These are phyloP conservation scores for Chondrilla cf. caribensis DNA, from an alignment of 37 sponge, comb jelly and placozoan genomes.

Conservation along the genomic window DNA sequence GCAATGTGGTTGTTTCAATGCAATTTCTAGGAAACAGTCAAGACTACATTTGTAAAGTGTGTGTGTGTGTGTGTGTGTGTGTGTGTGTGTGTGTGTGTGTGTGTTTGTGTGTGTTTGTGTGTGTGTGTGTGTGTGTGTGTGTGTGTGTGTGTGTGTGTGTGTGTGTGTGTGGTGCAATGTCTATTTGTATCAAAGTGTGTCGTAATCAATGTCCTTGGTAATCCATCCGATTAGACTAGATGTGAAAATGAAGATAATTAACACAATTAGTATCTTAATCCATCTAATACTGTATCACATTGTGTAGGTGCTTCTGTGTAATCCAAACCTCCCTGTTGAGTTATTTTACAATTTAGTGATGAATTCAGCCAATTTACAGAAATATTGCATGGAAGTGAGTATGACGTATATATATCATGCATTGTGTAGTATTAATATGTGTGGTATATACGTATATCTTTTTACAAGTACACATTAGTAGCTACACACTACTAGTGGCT, in stretches of 20 bases:
- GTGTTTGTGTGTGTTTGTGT: not conserved
- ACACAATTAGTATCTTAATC: too few relatives aligned
- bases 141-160: conserved; percentile 25
- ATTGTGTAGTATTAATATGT: too few relatives aligned
- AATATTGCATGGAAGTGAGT: conserved; percentile 4
- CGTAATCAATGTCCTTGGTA: not conserved
- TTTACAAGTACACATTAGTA: too few relatives aligned
- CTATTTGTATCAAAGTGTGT: not conserved
- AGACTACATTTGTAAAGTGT: conserved; percentile 37
- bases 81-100: conserved; percentile 18
- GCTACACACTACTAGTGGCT: too few relatives aligned
- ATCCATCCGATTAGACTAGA: too few relatives aligned
- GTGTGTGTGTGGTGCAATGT: not conserved
- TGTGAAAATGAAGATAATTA: too few relatives aligned
- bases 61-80: conserved; percentile 18
- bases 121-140: conserved; percentile 13
- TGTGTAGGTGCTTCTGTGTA: not conserved
- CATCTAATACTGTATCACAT: too few relatives aligned
- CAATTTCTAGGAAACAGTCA: conserved; percentile 24
- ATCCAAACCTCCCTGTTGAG: not conserved
- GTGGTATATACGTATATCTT: too few relatives aligned
- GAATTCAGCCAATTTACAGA: not conserved
- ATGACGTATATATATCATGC: too few relatives aligned
- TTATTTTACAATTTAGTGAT: not conserved
- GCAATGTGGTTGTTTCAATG: not conserved